Evolutionary conservation across 2,113 vertebrate genomes (phyloP), one percentile per base, ranked within the genome.

Genomic region (Triplophysa tibetana): DNA sequence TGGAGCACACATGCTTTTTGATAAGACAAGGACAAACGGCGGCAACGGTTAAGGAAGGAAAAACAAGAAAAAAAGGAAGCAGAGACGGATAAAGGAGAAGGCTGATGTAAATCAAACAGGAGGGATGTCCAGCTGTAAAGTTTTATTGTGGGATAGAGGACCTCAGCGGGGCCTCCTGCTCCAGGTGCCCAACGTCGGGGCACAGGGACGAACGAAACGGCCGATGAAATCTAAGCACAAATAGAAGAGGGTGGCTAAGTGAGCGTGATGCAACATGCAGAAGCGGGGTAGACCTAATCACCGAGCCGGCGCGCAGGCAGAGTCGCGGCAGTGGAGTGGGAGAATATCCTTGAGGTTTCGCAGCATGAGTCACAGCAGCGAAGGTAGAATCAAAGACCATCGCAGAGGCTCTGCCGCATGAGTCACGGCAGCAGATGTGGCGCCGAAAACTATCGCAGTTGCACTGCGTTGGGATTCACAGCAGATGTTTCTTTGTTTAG

Each of bases 401-500:
- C 72, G 56, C 41, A 16, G 58, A 63, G 73, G 60, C 73, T 62
- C 62, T 43, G 16, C 16, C 24, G 13, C 75, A 54, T 77, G 62
- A 77, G 61, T 64, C 62, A 65, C 62, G 45, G 24, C n/a, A 21
- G 54, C 75, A 77, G 73, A 75, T 75, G 73, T 75, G 54, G n/a
- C 13, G 33, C 8, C 8, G n/a, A 58, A 72, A 73, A 54, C 29
- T 13, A 23, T 73, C 12, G 9, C 60, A 6, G 58, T 21, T 14
- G 43, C 58, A 7, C 19, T 65, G 62, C 19, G 19, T 17, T 21
- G 62, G 75, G n/a, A 77, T 77, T 65, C 75, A 16, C 75, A 52
- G 61, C 74, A 77, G 75, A 77, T 77, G 75, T 77, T 77, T 64
- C 62, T 77, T 77, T 77, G 75, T 77, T 77, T 77, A 77, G 75